Evolutionary conservation across 2,797 vertebrate species (phyloP).

Genomic region (Squalus acanthias): DNA sequence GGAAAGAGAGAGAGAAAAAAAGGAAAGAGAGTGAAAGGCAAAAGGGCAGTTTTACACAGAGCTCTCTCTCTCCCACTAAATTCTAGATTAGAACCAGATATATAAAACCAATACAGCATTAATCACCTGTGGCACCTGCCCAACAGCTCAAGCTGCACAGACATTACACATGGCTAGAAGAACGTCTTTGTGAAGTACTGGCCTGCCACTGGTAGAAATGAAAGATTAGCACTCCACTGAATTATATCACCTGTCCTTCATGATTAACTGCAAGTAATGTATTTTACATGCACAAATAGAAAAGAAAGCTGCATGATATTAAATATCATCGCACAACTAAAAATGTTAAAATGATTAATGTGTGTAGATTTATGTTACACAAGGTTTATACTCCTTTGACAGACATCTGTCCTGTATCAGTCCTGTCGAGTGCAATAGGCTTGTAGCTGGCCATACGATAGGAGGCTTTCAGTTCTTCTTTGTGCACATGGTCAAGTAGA

Average conservation of each 20-base stretch:
- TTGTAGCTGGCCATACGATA: background rate
- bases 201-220: constrained; percentile 1
- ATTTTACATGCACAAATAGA: background rate
- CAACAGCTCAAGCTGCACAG: background rate
- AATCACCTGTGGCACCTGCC: constrained; percentile 30
- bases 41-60: background rate
- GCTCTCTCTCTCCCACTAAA: background rate
- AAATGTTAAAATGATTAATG: constrained; percentile 9
- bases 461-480: background rate
- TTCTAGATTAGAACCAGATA: background rate
- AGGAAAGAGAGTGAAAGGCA: background rate
- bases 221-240: constrained; percentile 17
- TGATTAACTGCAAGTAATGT: constrained; percentile 18
- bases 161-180: constrained; percentile 5
- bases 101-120: constrained; percentile 6
- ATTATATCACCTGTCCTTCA: constrained; percentile 26
- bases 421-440: background rate
- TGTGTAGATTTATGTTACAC: background rate
- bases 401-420: background rate
- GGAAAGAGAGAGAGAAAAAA: background rate
- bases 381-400: background rate
- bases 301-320: background rate
- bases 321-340: background rate
- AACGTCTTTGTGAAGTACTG: background rate
- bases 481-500: background rate